Conservation (phyloP, 2,797 vertebrate genomes). For the Huso huso region DNA sequence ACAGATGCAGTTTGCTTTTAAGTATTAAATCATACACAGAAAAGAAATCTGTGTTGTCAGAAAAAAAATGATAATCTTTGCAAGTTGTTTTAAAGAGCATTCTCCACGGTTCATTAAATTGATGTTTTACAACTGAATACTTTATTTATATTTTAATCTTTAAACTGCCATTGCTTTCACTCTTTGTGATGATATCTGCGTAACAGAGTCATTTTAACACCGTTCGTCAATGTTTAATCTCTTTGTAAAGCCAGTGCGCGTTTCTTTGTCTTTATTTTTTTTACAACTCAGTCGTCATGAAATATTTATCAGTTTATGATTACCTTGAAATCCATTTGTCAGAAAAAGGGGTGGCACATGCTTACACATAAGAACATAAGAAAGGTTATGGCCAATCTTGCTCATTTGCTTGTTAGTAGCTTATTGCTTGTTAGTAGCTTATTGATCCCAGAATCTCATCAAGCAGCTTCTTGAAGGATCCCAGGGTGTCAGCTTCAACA, state of each 20-base stretch:
- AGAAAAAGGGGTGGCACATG: background rate
- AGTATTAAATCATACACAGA: no score
- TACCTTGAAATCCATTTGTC: constrained; percentile 11
- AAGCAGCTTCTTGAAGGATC: no score
- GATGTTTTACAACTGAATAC: background rate
- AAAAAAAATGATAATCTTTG: background rate
- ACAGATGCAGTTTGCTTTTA: no score
- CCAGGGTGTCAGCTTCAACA: no score
- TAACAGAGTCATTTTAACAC: no score
- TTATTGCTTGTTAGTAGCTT: no score
- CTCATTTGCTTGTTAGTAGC: no score
- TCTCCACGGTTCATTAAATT: background rate
- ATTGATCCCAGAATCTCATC: no score
- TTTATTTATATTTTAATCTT: constrained; percentile 1
- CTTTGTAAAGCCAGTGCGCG: background rate
- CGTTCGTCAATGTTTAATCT: background rate
- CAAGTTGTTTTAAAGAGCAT: constrained; percentile 4
- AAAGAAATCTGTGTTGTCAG: no score
- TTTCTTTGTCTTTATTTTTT: background rate
- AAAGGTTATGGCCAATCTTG: no score
- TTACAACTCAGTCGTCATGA: background rate
- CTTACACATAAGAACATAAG: background rate
- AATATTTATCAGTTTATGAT: constrained; percentile 14
- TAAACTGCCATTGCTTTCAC: background rate
- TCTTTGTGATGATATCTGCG: background rate